Conservation (phyloP, 2,888 invertebrate species). For the Deroplatys truncata region DNA sequence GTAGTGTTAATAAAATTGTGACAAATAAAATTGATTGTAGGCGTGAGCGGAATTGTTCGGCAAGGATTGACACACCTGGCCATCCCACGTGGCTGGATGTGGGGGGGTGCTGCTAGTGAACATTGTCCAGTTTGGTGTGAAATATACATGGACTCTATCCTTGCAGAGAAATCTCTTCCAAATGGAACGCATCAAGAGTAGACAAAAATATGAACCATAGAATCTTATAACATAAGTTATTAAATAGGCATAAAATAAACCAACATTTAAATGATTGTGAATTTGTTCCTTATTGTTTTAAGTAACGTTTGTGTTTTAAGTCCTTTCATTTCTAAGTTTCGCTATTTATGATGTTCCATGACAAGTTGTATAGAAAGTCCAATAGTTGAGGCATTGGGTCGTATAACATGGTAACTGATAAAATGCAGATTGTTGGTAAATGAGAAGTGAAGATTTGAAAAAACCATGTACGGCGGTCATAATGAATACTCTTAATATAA, state of each 20-base stretch:
- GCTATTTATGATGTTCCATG: not conserved
- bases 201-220: not conserved
- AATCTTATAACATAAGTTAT: not conserved
- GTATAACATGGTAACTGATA: too few relatives aligned
- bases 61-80: conserved; percentile 71
- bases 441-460: too few relatives aligned
- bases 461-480: too few relatives aligned
- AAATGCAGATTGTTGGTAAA: too few relatives aligned
- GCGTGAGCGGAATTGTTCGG: conserved; percentile 58
- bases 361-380: not conserved
- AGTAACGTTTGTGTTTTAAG: not conserved
- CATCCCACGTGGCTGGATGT: conserved; percentile 78
- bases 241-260: not conserved
- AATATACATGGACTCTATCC: conserved; percentile 42
- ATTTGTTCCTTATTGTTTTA: not conserved
- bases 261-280: not conserved
- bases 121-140: conserved; percentile 77
- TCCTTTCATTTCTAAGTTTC: not conserved
- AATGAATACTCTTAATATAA: too few relatives aligned
- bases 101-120: conserved; percentile 74
- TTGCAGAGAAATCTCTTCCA: conserved; percentile 17
- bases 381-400: not conserved
- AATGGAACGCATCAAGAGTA: not conserved
- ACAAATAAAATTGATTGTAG: conserved; percentile 34
- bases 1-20: not conserved